Evolutionary conservation across 2,888 invertebrate genomes (phyloP), one percentile per base, ranked within the genome.

Genomic region (Malacosoma neustria): DNA sequence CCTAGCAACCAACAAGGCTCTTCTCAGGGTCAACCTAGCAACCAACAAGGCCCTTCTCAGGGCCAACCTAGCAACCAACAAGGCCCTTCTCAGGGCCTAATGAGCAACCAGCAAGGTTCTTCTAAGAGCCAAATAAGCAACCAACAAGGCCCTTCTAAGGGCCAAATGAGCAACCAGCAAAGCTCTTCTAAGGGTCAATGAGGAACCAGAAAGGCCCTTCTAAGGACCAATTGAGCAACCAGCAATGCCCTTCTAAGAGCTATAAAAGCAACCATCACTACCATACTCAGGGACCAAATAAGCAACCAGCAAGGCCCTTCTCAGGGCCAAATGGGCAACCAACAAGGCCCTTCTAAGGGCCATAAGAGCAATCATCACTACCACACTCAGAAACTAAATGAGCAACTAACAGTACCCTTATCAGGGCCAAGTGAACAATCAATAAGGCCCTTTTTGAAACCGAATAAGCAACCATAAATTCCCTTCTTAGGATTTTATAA

Each of bases 41-140:
- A 15, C 2, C 1, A 15, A 4, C 2, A 15, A 15, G 15, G 15
- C 2, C 15, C 15, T 15, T 15, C 1, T 15, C 15, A 15, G 15
- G 15, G 15, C 15, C 15, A 15, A 1, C 5, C 4, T 4, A 6
- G 7, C 33, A 41, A 29, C 32, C 13, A 15, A 12, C 29, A 36
- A 34, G 14, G 39, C 30, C 30, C 42, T 42, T 46, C 15, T 45
- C 32, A 46, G 36, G 30, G 42, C 41, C 14, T 30, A 22, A n/a
- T n/a, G n/a, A n/a, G n/a, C n/a, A n/a, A n/a, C n/a, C n/a, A n/a
- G n/a, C n/a, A n/a, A n/a, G n/a, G n/a, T n/a, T n/a, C n/a, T n/a
- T n/a, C n/a, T n/a, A n/a, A n/a, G n/a, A n/a, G n/a, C 22, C 11
- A 14, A 22, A 13, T 29, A 4, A 34, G 13, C 2, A 12, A 42